Evolutionary conservation across 2,888 invertebrate species (phyloP), one percentile per base, ranked within the genome.

Genomic region (Macropis europaea): DNA sequence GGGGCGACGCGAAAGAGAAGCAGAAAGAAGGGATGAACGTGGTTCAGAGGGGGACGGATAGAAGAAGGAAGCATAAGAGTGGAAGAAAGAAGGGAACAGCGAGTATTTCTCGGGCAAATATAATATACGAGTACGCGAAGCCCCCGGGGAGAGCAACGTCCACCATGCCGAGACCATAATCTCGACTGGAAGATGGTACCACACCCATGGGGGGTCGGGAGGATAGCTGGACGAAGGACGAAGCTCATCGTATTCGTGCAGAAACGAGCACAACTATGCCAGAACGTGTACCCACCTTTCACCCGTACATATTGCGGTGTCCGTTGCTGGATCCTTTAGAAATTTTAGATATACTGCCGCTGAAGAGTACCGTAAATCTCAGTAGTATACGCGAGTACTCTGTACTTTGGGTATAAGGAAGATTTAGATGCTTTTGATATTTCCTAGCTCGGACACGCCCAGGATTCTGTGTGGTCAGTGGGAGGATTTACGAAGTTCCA

Each of bases 131-230:
- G 77, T 79, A 75, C 77, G 77, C 60, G 71, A 36, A 56, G 75
- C 73, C 80, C 73, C 77, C 63, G 71, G 80, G 80, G 77, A 73
- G 77, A 73, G 77, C 63, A 77, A 68, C 67, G 77, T 79, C 79
- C 66, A 66, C 62, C 40, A 60, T 69, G 56, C 68, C 71, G 66
- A 60, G 80, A 72, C 76, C 73, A 73, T 80, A 80, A 80, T 80
- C 80, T 80, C 69, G 56, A 30, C 59, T 75, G 62, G 82, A 79
- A 77, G 82, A 83, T 78, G 81, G 82, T 79, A 82, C 83, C 83
- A 82, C 84, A 82, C 84, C 84, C 82, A 82, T 81, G 80, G 83
- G 83, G 82, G 83, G 83, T 82, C 79, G 76, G 52, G n/a, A 22
- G 63, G 61, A 67, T 53, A 59, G 30, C 63, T 47, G 19, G 52